Base-by-base conservation (phyloP, 2,113 vertebrate species). In the Stomatorhinus ivindoensis region DNA sequence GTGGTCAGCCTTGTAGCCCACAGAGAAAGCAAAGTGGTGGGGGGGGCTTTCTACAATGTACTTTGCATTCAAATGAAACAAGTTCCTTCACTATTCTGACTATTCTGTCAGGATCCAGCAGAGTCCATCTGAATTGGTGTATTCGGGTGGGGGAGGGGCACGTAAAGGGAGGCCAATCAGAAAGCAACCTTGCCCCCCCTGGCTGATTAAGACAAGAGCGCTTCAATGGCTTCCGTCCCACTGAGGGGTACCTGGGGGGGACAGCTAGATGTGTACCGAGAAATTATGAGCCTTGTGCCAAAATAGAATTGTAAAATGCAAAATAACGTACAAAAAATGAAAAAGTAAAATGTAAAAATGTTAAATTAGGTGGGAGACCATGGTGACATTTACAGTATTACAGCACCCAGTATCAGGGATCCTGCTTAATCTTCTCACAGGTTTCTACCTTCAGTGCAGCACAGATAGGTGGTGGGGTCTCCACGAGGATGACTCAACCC, bases 11-110 rank as follows among this genome's bases (percentile, higher is more conserved):
- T 93, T 76, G 91, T 90, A 91, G 87, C 85, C 61, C 89, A 88
- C 85, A 73, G 86, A 53, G 83, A 90, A 91, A n/a, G 87, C 89
- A 11, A 84, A 91, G 92, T 39, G 76, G 35, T 19, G 82, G 5
- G 50, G 13, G 17, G 51, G 91, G 87, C 88, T 91, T 82, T 47
- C 89, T 90, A 44, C 82, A n/a, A 88, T 93, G 90, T 84, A 89
- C 91, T 91, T 92, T 76, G 61, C 89, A 93, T 92, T 92, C 24
- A 91, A 93, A 94, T 93, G 50, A 91, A 88, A 50, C 7, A n/a
- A 84, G 85, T 31, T 53, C 27, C 84, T 51, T 35, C 27, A 84
- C 42, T 47, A 84, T 42, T 44, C 82, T 46, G 48, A 84, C 42
- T 47, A 84, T 42, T 44, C 82, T 46, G 82, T 84, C 42, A 84